phyloP scores from a whole-genome alignment of 2,888 invertebrate genomes.

The Erannis defoliaria region DNA sequence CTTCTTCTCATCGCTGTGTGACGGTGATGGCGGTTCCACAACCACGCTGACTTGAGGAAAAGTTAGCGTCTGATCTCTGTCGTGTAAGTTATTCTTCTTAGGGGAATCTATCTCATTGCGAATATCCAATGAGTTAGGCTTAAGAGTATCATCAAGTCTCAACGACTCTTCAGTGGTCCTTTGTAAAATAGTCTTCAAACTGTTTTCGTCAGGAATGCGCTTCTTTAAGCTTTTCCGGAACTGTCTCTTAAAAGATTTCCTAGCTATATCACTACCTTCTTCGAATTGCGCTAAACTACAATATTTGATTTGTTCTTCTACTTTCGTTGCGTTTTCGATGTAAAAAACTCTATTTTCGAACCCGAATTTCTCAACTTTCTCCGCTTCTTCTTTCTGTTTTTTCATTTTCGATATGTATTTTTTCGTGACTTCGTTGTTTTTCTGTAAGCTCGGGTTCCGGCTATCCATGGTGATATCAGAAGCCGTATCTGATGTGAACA shows the following conservation, averaged over 20 bases:
- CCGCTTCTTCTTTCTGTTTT: constrained; percentile 72
- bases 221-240: constrained; percentile 79
- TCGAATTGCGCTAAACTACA: constrained; percentile 94
- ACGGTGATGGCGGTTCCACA: constrained; percentile 91
- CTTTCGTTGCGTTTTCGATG: constrained; percentile 79
- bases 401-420: constrained; percentile 84
- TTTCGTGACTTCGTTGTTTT: constrained; percentile 86
- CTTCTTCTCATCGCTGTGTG: constrained; percentile 87
- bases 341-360: constrained; percentile 91
- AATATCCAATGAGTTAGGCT: constrained; percentile 25
- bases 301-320: constrained; percentile 88
- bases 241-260: constrained; percentile 90
- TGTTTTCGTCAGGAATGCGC: constrained; percentile 64
- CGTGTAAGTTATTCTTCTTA: constrained; percentile 22
- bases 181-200: constrained; percentile 68
- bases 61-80: constrained; percentile 49
- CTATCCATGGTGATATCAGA: constrained; percentile 84
- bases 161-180: constrained; percentile 67
- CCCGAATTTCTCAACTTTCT: constrained; percentile 87
- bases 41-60: constrained; percentile 91
- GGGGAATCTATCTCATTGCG: constrained; percentile 43
- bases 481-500: constrained; percentile 87
- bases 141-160: constrained; percentile 50
- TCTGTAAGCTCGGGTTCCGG: constrained; percentile 84
- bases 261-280: constrained; percentile 93